Base-by-base conservation (phyloP, 2,113 vertebrate species). In the Psephotus haematonotus region DNA sequence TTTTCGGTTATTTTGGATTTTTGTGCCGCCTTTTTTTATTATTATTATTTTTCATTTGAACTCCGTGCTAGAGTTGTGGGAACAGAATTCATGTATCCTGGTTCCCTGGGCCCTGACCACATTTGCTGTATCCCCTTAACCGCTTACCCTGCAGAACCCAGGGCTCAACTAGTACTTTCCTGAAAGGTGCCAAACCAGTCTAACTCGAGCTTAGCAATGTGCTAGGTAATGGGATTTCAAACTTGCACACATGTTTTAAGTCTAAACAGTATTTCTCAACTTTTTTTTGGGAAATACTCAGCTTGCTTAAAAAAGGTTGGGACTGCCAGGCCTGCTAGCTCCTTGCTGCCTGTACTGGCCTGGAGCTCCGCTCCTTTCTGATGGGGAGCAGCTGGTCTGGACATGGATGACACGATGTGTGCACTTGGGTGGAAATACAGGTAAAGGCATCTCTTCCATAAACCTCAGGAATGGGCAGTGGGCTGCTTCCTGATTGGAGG, bases 111-210 rank as follows among this genome's bases (percentile, higher is more conserved):
- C 35, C 75, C 55, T 55, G 1, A 50, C 35, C 15, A 3, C 46
- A 4, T 71, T 35, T 35, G 47, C 82, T 82, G 41, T 46, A 47
- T 91, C 75, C 74, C 70, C 33, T 64, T 64, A 37, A 62, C 57
- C 44, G 1, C 77, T 62, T 68, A 60, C 76, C 82, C 79, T 75
- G 76, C 68, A 76, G 78, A 92, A 62, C 75, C 28, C 55, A 13
- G 44, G 46, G 72, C 77, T 93, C 72, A 64, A 23, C 68, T 19
- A 11, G n/a, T 46, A 0, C 2, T 4, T 80, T 86, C 92, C 91
- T 76, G 41, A 86, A 84, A 96, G 88, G 93, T 89, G 96, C 83
- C 94, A 89, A 94, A 94, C 95, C 88, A 88, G 92, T 95, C 91
- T 93, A 57, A 94, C 93, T 88, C 43, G 90, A 96, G 96, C 57